Evolutionary conservation across 2,888 invertebrate genomes (phyloP).

Genomic region (Malthinus seriepunctatus): DNA sequence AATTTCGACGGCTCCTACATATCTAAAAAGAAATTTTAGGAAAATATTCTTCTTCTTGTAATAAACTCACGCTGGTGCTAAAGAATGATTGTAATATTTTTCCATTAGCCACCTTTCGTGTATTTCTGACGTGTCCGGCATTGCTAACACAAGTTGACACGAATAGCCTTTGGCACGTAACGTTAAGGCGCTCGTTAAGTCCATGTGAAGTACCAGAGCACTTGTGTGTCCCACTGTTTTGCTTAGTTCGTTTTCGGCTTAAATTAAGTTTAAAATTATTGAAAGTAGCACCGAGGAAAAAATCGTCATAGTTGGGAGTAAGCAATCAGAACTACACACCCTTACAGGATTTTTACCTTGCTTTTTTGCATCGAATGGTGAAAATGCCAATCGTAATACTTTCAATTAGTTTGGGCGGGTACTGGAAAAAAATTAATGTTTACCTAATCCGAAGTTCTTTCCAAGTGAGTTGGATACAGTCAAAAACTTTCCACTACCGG

Average conservation of each 20-base stretch:
- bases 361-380: too few relatives aligned
- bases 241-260: constrained; percentile 49
- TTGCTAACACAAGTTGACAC: constrained; percentile 48
- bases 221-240: constrained; percentile 41
- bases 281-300: too few relatives aligned
- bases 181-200: constrained; percentile 49
- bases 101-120: constrained; percentile 47
- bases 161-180: constrained; percentile 48
- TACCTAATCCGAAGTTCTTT: constrained; percentile 53
- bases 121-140: constrained; percentile 46
- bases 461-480: constrained; percentile 52
- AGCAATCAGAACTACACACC: too few relatives aligned
- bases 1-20: background rate
- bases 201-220: constrained; percentile 50
- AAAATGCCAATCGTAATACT: too few relatives aligned
- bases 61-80: background rate
- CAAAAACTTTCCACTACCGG: constrained; percentile 52
- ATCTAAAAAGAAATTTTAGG: background rate
- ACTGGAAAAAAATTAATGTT: constrained; percentile 23
- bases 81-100: constrained; percentile 28
- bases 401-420: background rate
- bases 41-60: background rate
- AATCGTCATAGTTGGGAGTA: too few relatives aligned
- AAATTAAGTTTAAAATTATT: constrained; percentile 16
- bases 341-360: too few relatives aligned